phyloP scores from a whole-genome alignment of 2,888 invertebrate species.

The Epistrophella euchroma region DNA sequence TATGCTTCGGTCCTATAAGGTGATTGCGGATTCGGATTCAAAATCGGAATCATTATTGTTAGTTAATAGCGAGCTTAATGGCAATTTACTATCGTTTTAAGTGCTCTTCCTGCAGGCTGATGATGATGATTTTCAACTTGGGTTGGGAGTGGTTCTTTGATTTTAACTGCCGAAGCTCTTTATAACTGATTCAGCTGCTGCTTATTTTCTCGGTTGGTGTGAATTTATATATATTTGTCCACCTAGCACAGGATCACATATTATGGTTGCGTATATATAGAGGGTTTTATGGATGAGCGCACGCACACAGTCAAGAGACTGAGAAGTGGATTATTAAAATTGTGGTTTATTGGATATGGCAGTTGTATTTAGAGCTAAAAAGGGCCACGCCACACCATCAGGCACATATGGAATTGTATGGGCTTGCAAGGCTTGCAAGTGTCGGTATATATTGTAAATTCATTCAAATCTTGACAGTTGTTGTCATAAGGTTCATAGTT shows the following conservation, averaged over 20 bases:
- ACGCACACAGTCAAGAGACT: slow-evolving; percentile 14
- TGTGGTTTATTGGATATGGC: slow-evolving; percentile 69
- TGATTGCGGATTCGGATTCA: slow-evolving; percentile 22
- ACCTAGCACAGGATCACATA: neutral
- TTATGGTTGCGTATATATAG: slow-evolving; percentile 11
- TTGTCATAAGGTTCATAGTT: slow-evolving; percentile 21
- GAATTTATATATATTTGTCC: slow-evolving; percentile 69
- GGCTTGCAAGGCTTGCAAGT: neutral
- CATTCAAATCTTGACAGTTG: slow-evolving; percentile 41
- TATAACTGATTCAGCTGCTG: slow-evolving; percentile 30
- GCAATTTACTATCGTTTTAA: slow-evolving; percentile 72
- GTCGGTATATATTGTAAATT: slow-evolving; percentile 28
- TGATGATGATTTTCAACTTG: slow-evolving; percentile 54
- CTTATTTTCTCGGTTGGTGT: slow-evolving; percentile 50
- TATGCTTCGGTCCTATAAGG: neutral
- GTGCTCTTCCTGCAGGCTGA: slow-evolving; percentile 46
- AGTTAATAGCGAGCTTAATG: slow-evolving; percentile 71
- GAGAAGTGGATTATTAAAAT: slow-evolving; percentile 63
- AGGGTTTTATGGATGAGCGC: slow-evolving; percentile 45
- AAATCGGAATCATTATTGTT: slow-evolving; percentile 55
- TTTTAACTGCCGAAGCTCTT: slow-evolving; percentile 30
- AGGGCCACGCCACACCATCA: neutral
- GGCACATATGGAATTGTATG: neutral
- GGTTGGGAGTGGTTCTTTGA: slow-evolving; percentile 35
- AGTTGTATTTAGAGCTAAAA: slow-evolving; percentile 40